Conservation (phyloP, 2,113 vertebrate genomes). For the Podilymbus podiceps region DNA sequence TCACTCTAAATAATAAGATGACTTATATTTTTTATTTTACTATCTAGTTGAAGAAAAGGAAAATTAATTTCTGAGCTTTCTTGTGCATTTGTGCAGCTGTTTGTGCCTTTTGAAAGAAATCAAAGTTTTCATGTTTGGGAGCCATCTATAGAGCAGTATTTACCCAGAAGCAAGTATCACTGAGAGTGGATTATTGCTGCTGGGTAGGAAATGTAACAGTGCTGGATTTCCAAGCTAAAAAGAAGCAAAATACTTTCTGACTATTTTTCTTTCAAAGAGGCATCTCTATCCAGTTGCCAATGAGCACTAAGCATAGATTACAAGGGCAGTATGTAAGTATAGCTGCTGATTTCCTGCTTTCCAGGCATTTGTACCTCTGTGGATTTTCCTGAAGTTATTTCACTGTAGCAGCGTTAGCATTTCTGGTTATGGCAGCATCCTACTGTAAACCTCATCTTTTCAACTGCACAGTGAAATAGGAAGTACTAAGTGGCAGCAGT, state of each 20-base stretch:
- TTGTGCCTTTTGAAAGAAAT: background rate
- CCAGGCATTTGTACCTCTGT: background rate
- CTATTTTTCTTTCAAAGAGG: background rate
- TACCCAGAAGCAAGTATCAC: background rate
- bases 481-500: background rate
- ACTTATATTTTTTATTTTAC: background rate
- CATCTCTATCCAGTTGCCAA: background rate
- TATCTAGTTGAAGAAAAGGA: background rate
- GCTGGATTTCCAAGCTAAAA: background rate
- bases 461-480: background rate
- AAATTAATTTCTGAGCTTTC: background rate
- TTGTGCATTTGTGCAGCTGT: background rate
- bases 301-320: background rate
- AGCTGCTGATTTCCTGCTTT: background rate
- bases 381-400: background rate
- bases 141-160: background rate
- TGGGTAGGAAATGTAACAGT: background rate
- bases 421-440: background rate
- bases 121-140: background rate
- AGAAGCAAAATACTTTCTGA: background rate
- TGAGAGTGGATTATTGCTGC: background rate
- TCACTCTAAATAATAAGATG: background rate
- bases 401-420: background rate
- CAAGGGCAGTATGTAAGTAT: background rate
- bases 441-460: background rate